Percentiles rank a stretch among this genome's conserved stretches.
Conservation (phyloP, 2,113 vertebrate species). For the Oreocharis arfaki region DNA sequence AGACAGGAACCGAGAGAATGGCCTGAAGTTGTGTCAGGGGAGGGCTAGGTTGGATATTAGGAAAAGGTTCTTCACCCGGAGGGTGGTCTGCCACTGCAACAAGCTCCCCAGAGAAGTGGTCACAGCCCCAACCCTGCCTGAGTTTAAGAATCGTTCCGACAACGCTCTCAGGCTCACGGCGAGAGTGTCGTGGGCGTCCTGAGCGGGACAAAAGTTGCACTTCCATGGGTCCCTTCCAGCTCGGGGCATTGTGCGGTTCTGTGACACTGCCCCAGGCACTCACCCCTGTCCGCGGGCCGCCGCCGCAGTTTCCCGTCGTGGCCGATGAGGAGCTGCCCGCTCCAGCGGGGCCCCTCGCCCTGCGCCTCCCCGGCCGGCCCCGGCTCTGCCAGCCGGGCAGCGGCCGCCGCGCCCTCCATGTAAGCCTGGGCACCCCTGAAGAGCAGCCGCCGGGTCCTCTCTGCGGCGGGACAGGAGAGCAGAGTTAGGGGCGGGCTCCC, state of each 20-base stretch:
- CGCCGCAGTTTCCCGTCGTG: slow-evolving; percentile 67
- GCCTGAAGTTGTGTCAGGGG: not conserved
- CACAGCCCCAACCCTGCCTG: not conserved
- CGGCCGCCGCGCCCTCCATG: slow-evolving; percentile 15
- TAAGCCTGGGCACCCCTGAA: slow-evolving; percentile 73
- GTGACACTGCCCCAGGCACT: not conserved
- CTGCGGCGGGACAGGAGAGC: slow-evolving; percentile 11
- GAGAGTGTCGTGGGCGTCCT: not conserved
- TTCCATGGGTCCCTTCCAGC: not conserved
- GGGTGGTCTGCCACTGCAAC: not conserved
- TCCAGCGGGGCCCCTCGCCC: not conserved
- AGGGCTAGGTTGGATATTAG: not conserved
- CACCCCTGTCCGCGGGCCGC: slow-evolving; percentile 20
- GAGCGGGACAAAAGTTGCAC: no score
- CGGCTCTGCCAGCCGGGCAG: not conserved
- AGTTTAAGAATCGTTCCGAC: not conserved
- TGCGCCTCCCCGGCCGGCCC: not conserved
- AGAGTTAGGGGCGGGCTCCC: not conserved
- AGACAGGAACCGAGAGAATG: not conserved
- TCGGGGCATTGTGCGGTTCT: rapidly evolving
- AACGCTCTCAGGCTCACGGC: not conserved
- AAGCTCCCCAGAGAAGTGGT: not conserved
- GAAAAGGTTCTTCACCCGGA: not conserved
- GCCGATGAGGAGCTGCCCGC: slow-evolving; percentile 74
- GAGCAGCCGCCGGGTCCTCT: slow-evolving; percentile 72